Base-by-base conservation (phyloP, 1,140 invertebrate species). In the Scylla paramamosain region DNA sequence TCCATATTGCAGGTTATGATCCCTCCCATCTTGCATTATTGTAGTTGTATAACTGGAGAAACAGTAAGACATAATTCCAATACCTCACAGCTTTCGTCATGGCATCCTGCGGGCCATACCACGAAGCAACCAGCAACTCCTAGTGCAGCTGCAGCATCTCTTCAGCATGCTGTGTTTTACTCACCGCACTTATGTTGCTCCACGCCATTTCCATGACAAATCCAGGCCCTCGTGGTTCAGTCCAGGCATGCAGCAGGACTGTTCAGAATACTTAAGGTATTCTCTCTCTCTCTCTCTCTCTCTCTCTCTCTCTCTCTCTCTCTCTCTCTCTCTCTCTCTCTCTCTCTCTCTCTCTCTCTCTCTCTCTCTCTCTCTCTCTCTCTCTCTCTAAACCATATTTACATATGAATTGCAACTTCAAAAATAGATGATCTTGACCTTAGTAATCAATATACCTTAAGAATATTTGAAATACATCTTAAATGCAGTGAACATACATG, bases 181-280 rank as follows among this genome's bases (percentile, higher is more conserved):
- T 32, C 90, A 91, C 52, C 67, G 95, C 20, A 90, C 82, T 7
- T 93, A 95, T 48, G 92, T 96, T 39, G 94, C 98, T n/a, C 98
- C 98, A 0, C 97, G 97, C 45, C 98, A 98, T 86, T 98, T 98
- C 96, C 97, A 98, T 82, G 97, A 97, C 89, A 97, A 97, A 0
- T 97, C 98, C 0, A 97, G 98, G 96, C 98, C 98, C 14, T 97
- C 98, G 0, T 98, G 98, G 96, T 99, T 99, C 96, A 97, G 97
- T 39, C 97, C 97, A 32, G 98, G 98, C 32, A 97, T 98, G 96
- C 98, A 99, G 96, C 98, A 99, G 96, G 98, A 99, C 96, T 98
- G 98, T 97, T 98, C 98, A 2, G 98, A 99, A 97, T 99, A 98
- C 97, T 97, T 99, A 84, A 98, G 98, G 97, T 98, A 96, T 46